These are phyloP conservation scores for Aplysina aerophoba DNA, from an alignment of 37 sponge, comb jelly and placozoan species.

Conservation along the genomic window DNA sequence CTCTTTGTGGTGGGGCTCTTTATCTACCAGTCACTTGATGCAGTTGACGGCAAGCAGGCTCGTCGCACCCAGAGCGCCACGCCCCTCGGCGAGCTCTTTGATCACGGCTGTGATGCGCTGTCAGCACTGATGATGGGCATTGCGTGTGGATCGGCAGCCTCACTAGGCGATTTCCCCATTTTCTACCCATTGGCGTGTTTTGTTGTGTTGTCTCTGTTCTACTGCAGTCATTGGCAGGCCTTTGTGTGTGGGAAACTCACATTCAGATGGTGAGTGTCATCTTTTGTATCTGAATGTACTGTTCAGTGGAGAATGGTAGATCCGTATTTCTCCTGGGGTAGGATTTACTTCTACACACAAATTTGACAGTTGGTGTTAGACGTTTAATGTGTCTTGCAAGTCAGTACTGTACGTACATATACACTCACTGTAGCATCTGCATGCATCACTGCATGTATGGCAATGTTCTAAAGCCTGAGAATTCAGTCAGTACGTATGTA, in stretches of 20 bases:
- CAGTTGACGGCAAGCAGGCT: constrained; percentile 97
- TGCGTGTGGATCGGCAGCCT: constrained; percentile 41
- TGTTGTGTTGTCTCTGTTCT: constrained; percentile 61
- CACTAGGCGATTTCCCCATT: constrained; percentile 45
- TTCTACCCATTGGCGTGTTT: constrained; percentile 35
- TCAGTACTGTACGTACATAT: neutral
- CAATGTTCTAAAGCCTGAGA: no score
- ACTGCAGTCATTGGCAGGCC: constrained; percentile 90
- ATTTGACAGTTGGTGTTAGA: no score
- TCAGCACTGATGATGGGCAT: constrained; percentile 70
- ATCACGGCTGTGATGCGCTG: constrained; percentile 96
- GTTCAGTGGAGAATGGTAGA: neutral
- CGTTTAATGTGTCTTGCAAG: no score
- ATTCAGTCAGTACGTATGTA: constrained; percentile 26
- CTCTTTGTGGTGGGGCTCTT: constrained; percentile 73
- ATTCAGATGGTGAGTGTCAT: constrained; percentile 46
- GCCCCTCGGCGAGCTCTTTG: constrained; percentile 93
- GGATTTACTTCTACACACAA: neutral
- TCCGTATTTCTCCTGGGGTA: neutral
- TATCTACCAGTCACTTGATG: constrained; percentile 88
- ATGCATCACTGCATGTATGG: no score
- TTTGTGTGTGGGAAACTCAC: constrained; percentile 81
- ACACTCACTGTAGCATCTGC: no score
- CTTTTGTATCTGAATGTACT: no score
- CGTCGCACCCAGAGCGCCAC: constrained; percentile 72